Base-by-base conservation (phyloP, 2,797 vertebrate species). In the Harpagifer antarcticus region DNA sequence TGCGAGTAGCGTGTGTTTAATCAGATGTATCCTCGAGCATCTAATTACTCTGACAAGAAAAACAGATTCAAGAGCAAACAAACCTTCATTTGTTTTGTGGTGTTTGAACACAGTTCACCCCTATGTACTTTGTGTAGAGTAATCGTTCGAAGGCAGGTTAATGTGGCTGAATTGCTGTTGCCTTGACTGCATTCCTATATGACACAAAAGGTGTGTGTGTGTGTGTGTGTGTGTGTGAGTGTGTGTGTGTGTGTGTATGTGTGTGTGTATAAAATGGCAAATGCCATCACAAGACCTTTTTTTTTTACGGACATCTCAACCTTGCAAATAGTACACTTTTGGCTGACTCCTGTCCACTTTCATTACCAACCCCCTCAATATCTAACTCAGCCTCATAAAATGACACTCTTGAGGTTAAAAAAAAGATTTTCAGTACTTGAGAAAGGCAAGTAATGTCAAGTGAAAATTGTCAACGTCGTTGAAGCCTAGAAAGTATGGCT, bases 381-480 rank as follows among this genome's bases (percentile, higher is more conserved):
- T 87, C 88, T 82, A 90, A 91, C 81, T 85, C 78, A 60, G 74
- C 68, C 89, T 82, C 78, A 88, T 90, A 81, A 90, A 93, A 93
- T 88, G 78, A 82, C 80, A 84, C 91, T 88, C 89, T 82, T 88
- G 83, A 89, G 86, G 79, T 89, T 78, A 80, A 68, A 69, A 79
- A 87, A 88, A 89, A 85, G 67, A 88, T 88, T 89, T 91, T 72
- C 78, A 60, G 82, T 71, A 67, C 84, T 93, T 89, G 83, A 90
- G 86, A 92, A 88, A 91, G 81, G 90, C 92, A 93, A 94, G 95
- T 95, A 94, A 86, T 86, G 94, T 93, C 91, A 93, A 94, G 93
- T 91, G 87, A 93, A 94, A 94, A 94, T 92, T 93, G 92, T 90
- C 92, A 91, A 81, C 74, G 82, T 78, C 70, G 66, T 88, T 89